Evolutionary conservation across 1,140 invertebrate species (phyloP), one percentile per base, ranked within the genome.

Genomic region (Hetaerina americana): DNA sequence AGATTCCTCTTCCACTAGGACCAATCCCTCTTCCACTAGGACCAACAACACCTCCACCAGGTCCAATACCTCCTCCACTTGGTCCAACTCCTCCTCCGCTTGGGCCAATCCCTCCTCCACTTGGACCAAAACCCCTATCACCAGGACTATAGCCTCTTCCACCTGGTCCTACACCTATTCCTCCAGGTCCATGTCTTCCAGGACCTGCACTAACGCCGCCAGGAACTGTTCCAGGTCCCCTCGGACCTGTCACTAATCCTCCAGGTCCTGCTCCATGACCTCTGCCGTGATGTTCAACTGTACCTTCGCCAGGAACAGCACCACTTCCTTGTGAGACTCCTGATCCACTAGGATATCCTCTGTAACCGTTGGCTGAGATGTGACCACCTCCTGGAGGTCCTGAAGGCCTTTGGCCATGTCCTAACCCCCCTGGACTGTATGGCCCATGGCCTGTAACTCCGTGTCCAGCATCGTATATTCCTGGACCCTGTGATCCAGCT

Each of bases 291-390:
- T 5, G 18, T 49, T 57, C 72, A 18, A 66, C 26, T 22, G 22
- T 57, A 3, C 72, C 71, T n/a, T 75, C 72, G 69, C 71, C 73
- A 67, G 75, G 71, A 28, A 57, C 10, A 10, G 40, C 40, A 57
- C 40, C 40, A n/a, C n/a, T n/a, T n/a, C n/a, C n/a, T n/a, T n/a
- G n/a, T n/a, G n/a, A n/a, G n/a, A n/a, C n/a, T n/a, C n/a, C n/a
- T n/a, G n/a, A n/a, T n/a, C n/a, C n/a, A n/a, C n/a, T n/a, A 12
- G 40, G 40, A 57, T 57, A 57, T 57, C 15, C 22, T 57, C 40
- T n/a, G 22, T 57, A 57, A 10, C 40, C 40, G 40, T 57, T 10
- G n/a, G n/a, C n/a, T n/a, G n/a, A n/a, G n/a, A n/a, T n/a, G n/a
- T n/a, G n/a, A n/a, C n/a, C n/a, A n/a, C n/a, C n/a, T n/a, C n/a